Percentiles rank a stretch among this genome's conserved stretches.
Evolutionary conservation across 2,113 vertebrate species (phyloP).

Genomic region (Diadophis punctatus): DNA sequence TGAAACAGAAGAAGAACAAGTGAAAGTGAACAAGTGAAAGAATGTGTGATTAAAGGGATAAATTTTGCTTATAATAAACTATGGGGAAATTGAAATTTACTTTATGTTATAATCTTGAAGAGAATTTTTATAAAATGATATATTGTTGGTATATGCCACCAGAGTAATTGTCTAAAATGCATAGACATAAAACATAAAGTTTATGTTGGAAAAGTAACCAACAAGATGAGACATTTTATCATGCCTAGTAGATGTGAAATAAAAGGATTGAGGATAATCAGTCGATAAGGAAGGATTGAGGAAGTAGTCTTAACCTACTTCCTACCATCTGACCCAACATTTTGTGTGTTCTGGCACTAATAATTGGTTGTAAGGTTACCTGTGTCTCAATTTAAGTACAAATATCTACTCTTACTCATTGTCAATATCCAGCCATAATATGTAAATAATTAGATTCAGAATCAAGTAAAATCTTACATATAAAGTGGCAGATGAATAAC

Average conservation of each 20-base stretch:
- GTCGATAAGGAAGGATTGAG: not conserved
- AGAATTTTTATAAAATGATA: not conserved
- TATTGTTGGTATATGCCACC: not conserved
- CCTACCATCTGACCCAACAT: not conserved
- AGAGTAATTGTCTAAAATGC: not conserved
- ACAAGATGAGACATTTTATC: too few species aligned
- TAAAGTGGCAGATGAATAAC: constrained; percentile 26
- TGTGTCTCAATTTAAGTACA: not conserved
- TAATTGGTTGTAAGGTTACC: not conserved
- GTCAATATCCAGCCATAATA: constrained; percentile 13
- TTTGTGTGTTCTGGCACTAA: not conserved
- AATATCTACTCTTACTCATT: not conserved
- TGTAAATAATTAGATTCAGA: constrained; percentile 5
- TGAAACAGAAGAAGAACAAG: not conserved
- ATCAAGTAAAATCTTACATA: constrained; percentile 8
- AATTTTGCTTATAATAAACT: not conserved
- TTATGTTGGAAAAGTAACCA: too few species aligned
- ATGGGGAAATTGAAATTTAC: too few species aligned
- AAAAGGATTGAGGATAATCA: too few species aligned
- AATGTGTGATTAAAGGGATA: not conserved
- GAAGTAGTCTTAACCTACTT: not conserved
- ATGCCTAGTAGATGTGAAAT: too few species aligned
- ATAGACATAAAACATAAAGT: not conserved
- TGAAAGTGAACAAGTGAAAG: not conserved
- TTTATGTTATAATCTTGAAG: not conserved